Evolutionary conservation across 2,888 invertebrate species (phyloP).

Genomic region (Eristalis arbustorum): DNA sequence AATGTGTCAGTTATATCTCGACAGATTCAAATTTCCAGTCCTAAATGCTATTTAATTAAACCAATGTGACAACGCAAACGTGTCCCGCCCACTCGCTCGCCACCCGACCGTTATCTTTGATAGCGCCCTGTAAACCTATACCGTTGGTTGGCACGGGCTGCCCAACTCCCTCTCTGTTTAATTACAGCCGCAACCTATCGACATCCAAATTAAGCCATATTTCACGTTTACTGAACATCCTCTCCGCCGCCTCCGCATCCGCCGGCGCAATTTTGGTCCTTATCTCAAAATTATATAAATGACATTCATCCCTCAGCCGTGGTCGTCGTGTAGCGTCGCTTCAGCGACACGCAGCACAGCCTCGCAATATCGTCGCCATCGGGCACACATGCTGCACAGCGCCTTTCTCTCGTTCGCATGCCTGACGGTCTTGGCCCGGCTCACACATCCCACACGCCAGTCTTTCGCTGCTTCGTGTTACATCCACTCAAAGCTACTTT

Average conservation of each 20-base stretch:
- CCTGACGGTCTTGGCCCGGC: not conserved
- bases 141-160: conserved; percentile 18
- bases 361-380: conserved; percentile 11
- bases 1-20: not conserved
- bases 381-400: conserved; percentile 31
- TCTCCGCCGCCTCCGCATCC: not conserved
- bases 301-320: conserved; percentile 49
- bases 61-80: not conserved
- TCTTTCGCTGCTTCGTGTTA: conserved; percentile 10
- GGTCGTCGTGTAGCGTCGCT: not conserved
- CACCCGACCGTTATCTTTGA: not conserved
- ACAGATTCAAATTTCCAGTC: not conserved
- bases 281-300: conserved; percentile 49
- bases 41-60: not conserved
- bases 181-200: conserved; percentile 49
- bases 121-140: not conserved
- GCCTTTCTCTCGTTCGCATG: not conserved
- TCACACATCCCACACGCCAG: not conserved
- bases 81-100: not conserved
- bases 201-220: conserved; percentile 47
- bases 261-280: conserved; percentile 8
- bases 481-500: conserved; percentile 53
- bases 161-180: conserved; percentile 12
- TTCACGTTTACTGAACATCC: conserved; percentile 23
- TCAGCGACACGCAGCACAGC: conserved; percentile 5